Evolutionary conservation across 2,113 vertebrate genomes (phyloP).

Genomic region (Cryptomyrus ogoouensis): DNA sequence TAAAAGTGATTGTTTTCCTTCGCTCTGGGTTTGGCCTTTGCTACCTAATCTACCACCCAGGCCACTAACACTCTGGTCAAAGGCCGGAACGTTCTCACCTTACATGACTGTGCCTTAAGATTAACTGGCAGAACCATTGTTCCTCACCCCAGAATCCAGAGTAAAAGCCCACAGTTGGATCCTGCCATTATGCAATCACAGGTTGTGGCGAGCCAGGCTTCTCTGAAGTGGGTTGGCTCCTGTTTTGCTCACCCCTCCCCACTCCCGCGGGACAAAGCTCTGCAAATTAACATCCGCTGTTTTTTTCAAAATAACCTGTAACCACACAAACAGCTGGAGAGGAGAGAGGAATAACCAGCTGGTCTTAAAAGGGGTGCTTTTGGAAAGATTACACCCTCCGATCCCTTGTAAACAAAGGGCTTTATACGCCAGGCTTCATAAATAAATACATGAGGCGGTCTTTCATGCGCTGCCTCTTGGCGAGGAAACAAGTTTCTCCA

Average conservation of each 20-base stretch:
- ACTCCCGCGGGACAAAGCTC: slow-evolving; percentile 47
- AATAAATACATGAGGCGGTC: slow-evolving; percentile 42
- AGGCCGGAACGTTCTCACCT: slow-evolving; percentile 1
- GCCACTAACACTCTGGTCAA: neutral
- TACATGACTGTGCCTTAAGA: slow-evolving; percentile 1
- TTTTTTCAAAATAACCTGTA: slow-evolving; percentile 56
- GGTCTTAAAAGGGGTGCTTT: slow-evolving; percentile 41
- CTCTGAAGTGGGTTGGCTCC: slow-evolving; percentile 7
- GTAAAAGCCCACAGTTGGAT: slow-evolving; percentile 30
- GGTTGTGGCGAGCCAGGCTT: slow-evolving; percentile 38
- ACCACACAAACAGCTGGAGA: slow-evolving; percentile 53
- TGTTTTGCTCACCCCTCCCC: slow-evolving; percentile 43
- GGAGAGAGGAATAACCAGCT: slow-evolving; percentile 48
- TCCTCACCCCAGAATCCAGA: slow-evolving; percentile 29
- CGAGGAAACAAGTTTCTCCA: slow-evolving; percentile 13
- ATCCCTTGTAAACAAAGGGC: slow-evolving; percentile 47
- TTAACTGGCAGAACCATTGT: slow-evolving; percentile 20
- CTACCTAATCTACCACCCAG: neutral
- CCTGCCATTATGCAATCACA: slow-evolving; percentile 46
- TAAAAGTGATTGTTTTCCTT: neutral
- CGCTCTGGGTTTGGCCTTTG: neutral
- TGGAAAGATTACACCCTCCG: slow-evolving; percentile 41
- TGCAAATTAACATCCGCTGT: slow-evolving; percentile 58
- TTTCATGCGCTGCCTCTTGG: slow-evolving; percentile 14
- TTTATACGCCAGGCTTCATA: slow-evolving; percentile 26